Evolutionary conservation across 2,888 invertebrate species (phyloP).

Genomic region (Autographa gamma): DNA sequence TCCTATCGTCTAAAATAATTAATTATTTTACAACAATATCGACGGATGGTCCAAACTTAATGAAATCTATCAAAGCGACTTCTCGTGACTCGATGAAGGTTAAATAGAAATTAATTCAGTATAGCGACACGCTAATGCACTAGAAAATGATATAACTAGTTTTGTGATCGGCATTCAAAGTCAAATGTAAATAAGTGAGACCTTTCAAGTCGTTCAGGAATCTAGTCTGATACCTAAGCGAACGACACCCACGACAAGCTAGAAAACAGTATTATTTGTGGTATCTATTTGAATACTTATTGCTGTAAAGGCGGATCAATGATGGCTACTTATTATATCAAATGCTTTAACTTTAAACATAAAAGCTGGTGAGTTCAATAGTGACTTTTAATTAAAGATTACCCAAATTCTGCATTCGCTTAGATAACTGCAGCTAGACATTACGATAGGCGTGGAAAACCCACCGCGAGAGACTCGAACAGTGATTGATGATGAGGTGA

Average conservation of each 20-base stretch:
- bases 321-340: neutral
- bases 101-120: conserved; percentile 69
- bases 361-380: conserved; percentile 1
- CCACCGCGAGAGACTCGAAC: conserved; percentile 44
- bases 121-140: conserved; percentile 64
- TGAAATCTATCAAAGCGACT: conserved; percentile 48
- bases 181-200: conserved; percentile 68
- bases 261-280: conserved; percentile 44
- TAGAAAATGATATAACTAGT: conserved; percentile 64
- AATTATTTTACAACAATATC: conserved; percentile 10
- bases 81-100: conserved; percentile 76
- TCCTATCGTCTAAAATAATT: conserved; percentile 11
- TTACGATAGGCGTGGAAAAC: conserved; percentile 44
- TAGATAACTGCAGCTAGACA: conserved; percentile 7
- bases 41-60: conserved; percentile 40
- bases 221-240: conserved; percentile 59
- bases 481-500: conserved; percentile 65
- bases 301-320: conserved; percentile 27
- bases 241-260: conserved; percentile 47
- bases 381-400: conserved; percentile 15
- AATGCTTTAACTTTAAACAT: neutral
- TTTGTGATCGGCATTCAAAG: conserved; percentile 69
- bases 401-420: conserved; percentile 27
- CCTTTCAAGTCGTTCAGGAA: conserved; percentile 66
- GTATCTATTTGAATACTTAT: conserved; percentile 11